A percentile compares a stretch with the other conserved stretches of the same genome.
These are phyloP conservation scores for Buceros bicornis DNA, from an alignment of 2,797 vertebrate species.

Conservation along the genomic window DNA sequence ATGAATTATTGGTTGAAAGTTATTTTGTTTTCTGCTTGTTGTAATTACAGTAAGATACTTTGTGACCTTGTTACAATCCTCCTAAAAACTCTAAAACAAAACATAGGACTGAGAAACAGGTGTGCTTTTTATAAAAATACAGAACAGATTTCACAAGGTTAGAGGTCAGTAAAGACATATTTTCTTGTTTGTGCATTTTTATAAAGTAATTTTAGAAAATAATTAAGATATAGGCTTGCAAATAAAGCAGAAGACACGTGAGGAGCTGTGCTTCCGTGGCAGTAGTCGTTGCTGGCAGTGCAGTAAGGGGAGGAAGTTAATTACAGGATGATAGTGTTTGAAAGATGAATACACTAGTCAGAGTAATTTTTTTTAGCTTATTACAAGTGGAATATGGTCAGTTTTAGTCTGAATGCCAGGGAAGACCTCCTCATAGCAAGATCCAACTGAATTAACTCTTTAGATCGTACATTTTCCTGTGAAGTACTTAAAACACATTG, in stretches of 20 bases:
- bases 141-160: neutral
- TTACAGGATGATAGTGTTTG: neutral
- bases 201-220: neutral
- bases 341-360: neutral
- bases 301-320: neutral
- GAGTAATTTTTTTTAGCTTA: neutral
- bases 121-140: neutral
- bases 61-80: neutral
- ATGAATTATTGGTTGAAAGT: neutral
- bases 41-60: neutral
- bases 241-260: neutral
- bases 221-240: neutral
- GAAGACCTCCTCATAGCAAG: neutral
- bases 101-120: neutral
- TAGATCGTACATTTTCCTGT: neutral
- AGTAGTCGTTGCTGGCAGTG: neutral
- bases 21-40: constrained; percentile 1
- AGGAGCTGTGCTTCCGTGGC: neutral
- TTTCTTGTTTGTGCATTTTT: neutral
- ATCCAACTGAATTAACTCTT: neutral
- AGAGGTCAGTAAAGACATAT: neutral
- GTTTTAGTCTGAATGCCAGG: neutral
- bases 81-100: neutral
- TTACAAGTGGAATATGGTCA: neutral
- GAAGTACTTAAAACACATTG: neutral